Evolutionary conservation across 2,113 vertebrate genomes (phyloP), one percentile per base, ranked within the genome.

Genomic region (Pseudorectes ferrugineus): DNA sequence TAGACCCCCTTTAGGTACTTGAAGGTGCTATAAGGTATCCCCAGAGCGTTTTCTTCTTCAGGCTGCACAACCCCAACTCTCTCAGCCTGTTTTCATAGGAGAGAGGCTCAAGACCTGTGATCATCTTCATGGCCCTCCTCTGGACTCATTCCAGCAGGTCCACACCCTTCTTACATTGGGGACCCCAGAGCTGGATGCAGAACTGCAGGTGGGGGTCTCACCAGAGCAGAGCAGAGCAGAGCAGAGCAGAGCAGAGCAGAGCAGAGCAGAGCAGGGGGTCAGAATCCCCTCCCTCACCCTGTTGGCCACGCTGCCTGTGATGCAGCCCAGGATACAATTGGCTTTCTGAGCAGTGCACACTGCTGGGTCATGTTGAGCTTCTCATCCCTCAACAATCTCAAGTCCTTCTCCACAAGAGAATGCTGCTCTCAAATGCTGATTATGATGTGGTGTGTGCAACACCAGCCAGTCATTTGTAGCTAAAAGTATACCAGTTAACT

Each of bases 291-390:
- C 22, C 49, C 29, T 79, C 1, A 5, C 5, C 14, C 31, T 57
- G 17, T 25, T 63, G 42, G 1, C 49, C 58, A 16, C 0, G 0
- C 35, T 49, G 31, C 31, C 35, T 5, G 29, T 5, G 42, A 2
- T 57, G 14, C 25, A 78, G 20, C 13, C 42, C 66, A 35, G 48
- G 20, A 22, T 4, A 48, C 0, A 0, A 6, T 4, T 48, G 42
- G 14, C 25, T 36, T 4, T 80, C 14, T 20, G 43, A 12, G 25
- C 1, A 63, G 21, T 21, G 28, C 33, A 3, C 33, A 20, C 35
- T 3, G 14, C 10, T 10, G 12, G 28, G 19, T 33, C 15, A 6
- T 28, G 29, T 22, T 35, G 20, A 62, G 7, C 31, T 40, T 71
- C 68, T 66, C 13, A 2, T 59, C 20, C 11, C 21, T 43, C 33